These are phyloP conservation scores for Piprites chloris DNA, from an alignment of 2,113 vertebrate genomes.

Conservation along the genomic window DNA sequence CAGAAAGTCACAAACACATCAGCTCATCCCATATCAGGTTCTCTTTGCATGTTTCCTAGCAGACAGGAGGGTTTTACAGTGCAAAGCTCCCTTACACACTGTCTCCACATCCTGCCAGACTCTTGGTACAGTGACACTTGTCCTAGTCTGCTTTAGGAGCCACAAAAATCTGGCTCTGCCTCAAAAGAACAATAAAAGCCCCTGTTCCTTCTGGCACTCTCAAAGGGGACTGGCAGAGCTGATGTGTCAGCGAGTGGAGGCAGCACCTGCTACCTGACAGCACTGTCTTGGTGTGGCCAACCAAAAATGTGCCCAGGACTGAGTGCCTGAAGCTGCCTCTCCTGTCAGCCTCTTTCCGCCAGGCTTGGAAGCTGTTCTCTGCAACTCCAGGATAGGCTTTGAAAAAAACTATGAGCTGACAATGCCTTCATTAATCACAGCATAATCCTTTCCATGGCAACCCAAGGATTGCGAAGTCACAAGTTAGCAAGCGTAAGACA, in stretches of 20 bases:
- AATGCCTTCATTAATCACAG: constrained; percentile 65
- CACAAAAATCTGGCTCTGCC: neutral
- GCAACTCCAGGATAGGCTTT: constrained; percentile 40
- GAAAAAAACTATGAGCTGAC: constrained; percentile 31
- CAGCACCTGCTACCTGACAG: neutral
- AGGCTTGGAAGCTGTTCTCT: neutral
- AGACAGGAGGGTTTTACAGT: neutral
- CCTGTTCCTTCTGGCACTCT: neutral
- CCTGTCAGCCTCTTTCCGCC: neutral
- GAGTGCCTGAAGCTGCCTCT: neutral
- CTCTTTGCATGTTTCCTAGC: neutral
- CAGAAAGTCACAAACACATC: neutral
- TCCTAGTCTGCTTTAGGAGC: neutral
- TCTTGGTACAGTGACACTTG: neutral
- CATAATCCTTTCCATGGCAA: constrained; percentile 72
- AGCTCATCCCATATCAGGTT: neutral
- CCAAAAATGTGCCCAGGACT: neutral
- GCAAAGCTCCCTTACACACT: neutral
- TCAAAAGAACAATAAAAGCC: neutral
- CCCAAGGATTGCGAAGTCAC: constrained; percentile 67
- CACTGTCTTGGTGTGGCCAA: accelerated
- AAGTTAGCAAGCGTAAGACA: constrained; percentile 58
- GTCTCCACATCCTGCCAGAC: neutral
- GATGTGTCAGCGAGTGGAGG: neutral
- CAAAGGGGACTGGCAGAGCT: neutral